Evolutionary conservation across 2,888 invertebrate genomes (phyloP).

Genomic region (Pyrocoelia pectoralis): DNA sequence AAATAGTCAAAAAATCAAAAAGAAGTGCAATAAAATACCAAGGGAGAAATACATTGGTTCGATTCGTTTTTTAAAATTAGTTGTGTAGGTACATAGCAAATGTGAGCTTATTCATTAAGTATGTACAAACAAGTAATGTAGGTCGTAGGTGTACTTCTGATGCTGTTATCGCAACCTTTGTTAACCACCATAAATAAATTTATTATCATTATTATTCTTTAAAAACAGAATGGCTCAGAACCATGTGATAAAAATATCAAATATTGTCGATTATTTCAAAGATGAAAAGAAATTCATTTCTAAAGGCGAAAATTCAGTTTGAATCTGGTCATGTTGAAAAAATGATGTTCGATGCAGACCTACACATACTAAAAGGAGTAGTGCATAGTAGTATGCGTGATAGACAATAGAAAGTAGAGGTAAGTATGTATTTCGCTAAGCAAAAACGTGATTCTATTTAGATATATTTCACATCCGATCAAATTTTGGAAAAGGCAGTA

Average conservation of each 20-base stretch:
- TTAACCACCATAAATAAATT: background rate
- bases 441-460: background rate
- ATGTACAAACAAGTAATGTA: background rate
- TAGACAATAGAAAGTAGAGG: background rate
- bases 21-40: constrained; percentile 1
- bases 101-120: background rate
- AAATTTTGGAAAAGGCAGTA: background rate
- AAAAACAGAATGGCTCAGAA: background rate
- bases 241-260: background rate
- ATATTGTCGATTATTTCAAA: background rate
- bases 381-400: background rate
- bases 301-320: constrained; percentile 3
- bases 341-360: background rate
- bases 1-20: constrained; percentile 3
- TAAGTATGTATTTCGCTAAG: constrained; percentile 3
- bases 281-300: background rate
- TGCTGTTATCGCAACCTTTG: background rate
- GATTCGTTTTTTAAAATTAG: background rate
- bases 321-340: background rate
- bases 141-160: background rate
- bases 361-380: background rate
- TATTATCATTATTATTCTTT: background rate
- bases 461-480: background rate
- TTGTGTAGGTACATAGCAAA: background rate
- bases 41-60: background rate